Base-by-base conservation (phyloP, 2,797 vertebrate species). In the Pseudochaenichthys georgianus region DNA sequence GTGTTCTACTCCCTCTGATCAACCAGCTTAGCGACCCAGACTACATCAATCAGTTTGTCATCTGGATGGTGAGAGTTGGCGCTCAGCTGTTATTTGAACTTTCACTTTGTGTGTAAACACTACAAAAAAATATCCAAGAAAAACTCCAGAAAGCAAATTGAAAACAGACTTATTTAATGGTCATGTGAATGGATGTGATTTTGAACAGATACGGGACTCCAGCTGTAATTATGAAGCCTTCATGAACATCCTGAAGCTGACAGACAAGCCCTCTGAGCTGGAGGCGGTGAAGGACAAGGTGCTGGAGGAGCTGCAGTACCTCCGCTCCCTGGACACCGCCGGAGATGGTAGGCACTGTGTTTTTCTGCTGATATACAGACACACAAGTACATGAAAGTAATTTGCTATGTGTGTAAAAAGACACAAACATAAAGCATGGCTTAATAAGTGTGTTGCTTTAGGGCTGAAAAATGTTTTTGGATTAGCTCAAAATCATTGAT, bases 11-110 rank as follows among this genome's bases (percentile, higher is more conserved):
- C 94, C 98, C 98, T 86, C 94, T 99, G 92, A 97, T 99, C 95
- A 97, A 98, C 94, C 97, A 99, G 94, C 96, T 99, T 89, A 99
- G 98, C 89, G 98, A 99, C 95, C 98, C 98, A 82, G 98, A 99
- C 96, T 99, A 99, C 95, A 99, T 99, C 95, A 99, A 99, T 95
- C 98, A 99, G 94, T 99, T 99, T 96, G 95, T 99, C 93, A 97
- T 99, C 96, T 99, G 98, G 98, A 99, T 99, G 98, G 98, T 99
- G 94, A 95, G 96, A 90, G 41, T 19, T 50, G 21, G 58, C 55
- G 42, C 12, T 3, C 3, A 21, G 3, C 17, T 5, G 0, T 42
- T 43, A 19, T n/a, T 3, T 59, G 11, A 52, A 31, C 28, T 11
- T 38, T 38, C 6, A 3, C 2, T 50, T 51, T 54, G 43, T 67